Percentiles rank a stretch among this genome's conserved stretches.
Evolutionary conservation across 2,888 invertebrate genomes (phyloP).

Genomic region (Macrophya alboannulata): DNA sequence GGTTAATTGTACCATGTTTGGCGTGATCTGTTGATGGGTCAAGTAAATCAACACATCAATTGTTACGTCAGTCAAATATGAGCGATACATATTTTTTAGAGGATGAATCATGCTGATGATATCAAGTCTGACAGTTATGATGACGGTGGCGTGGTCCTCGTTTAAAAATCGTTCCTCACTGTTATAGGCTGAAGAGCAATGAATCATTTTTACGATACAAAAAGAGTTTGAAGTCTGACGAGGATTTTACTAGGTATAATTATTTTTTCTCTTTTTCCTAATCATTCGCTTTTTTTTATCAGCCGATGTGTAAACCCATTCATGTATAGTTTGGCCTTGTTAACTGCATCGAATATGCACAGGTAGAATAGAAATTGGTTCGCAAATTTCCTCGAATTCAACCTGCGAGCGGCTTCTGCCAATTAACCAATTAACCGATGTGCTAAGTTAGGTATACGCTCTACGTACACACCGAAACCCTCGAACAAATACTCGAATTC

Average conservation of each 20-base stretch:
- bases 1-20: not conserved
- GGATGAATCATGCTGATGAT: conserved; percentile 12
- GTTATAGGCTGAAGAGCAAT: not conserved
- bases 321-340: not conserved
- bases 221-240: not conserved
- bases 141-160: not conserved
- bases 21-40: not conserved
- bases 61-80: conserved; percentile 8
- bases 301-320: not conserved
- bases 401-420: conserved; percentile 34
- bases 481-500: conserved; percentile 1
- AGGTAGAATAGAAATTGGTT: conserved; percentile 13
- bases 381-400: conserved; percentile 21
- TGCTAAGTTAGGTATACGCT: conserved; percentile 2
- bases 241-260: not conserved
- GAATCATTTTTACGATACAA: not conserved
- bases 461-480: not conserved
- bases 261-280: not conserved
- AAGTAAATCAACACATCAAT: not conserved
- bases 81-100: not conserved
- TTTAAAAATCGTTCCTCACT: conserved; percentile 1
- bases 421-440: conserved; percentile 22
- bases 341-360: conserved; percentile 1
- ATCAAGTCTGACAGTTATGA: not conserved
- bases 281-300: not conserved